Evolutionary conservation across 2,888 invertebrate genomes (phyloP).

Genomic region (Neelides folsomi): DNA sequence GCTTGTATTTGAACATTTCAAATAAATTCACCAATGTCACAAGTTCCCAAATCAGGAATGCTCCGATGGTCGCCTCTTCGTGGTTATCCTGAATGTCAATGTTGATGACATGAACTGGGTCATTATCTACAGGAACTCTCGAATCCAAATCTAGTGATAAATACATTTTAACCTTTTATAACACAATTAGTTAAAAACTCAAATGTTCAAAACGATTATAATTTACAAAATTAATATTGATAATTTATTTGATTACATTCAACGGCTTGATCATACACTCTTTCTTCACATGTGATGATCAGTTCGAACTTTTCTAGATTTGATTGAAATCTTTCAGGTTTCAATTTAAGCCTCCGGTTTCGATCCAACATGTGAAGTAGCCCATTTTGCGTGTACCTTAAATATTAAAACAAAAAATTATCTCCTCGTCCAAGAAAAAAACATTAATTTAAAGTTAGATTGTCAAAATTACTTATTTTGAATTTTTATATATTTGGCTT

Average conservation of each 20-base stretch:
- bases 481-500: constrained; percentile 33
- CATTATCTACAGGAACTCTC: constrained; percentile 42
- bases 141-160: neutral
- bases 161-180: no score
- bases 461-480: neutral
- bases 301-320: constrained; percentile 84
- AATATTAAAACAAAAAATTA: neutral
- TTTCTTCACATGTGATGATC: constrained; percentile 91
- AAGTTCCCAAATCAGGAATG: constrained; percentile 92
- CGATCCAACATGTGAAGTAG: constrained; percentile 94
- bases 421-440: neutral
- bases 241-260: constrained; percentile 50
- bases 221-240: no score
- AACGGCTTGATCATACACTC: constrained; percentile 95
- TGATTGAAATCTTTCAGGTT: constrained; percentile 87
- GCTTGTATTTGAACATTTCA: no score
- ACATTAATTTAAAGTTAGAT: neutral
- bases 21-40: constrained; percentile 58
- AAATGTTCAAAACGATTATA: no score
- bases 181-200: no score
- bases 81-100: constrained; percentile 99
- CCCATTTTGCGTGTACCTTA: constrained; percentile 90
- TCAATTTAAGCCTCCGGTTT: constrained; percentile 84
- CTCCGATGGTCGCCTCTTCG: constrained; percentile 97
- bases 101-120: constrained; percentile 91